Percentiles rank a stretch among this genome's conserved stretches.
Conservation (phyloP, 2,888 invertebrate species). For the Drosophila anceps region DNA sequence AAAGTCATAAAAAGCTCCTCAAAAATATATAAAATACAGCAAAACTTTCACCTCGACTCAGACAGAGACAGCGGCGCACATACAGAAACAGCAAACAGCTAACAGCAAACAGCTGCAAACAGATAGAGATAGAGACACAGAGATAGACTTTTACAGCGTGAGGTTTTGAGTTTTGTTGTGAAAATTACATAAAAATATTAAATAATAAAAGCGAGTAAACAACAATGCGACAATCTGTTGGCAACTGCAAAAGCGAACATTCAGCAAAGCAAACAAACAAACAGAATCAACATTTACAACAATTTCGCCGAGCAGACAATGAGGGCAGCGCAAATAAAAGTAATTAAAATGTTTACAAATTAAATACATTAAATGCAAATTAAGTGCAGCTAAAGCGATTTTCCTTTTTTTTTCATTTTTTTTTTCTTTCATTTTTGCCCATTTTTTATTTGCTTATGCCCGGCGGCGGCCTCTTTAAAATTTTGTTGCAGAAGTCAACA, state of each 20-base stretch:
- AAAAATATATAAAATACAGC: conserved; percentile 40
- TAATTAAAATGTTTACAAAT: conserved; percentile 77
- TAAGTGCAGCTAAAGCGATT: conserved; percentile 51
- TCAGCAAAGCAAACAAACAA: conserved; percentile 33
- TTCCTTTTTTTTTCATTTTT: conserved; percentile 39
- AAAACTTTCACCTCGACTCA: conserved; percentile 63
- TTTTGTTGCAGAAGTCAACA: background rate
- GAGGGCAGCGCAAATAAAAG: conserved; percentile 36
- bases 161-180: conserved; percentile 33
- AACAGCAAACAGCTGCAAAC: conserved; percentile 17
- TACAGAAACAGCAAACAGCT: conserved; percentile 16
- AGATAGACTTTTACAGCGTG: conserved; percentile 21
- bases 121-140: conserved; percentile 10
- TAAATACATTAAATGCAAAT: conserved; percentile 60
- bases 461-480: conserved; percentile 18
- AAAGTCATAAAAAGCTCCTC: conserved; percentile 36
- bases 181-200: conserved; percentile 55
- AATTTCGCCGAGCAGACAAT: conserved; percentile 23
- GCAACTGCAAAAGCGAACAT: conserved; percentile 36
- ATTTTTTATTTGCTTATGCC: conserved; percentile 12
- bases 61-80: no score
- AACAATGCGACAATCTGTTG: conserved; percentile 29
- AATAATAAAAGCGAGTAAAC: conserved; percentile 36
- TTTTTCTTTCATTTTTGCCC: conserved; percentile 8
- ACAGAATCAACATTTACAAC: conserved; percentile 43